A percentile compares a stretch with the other conserved stretches of the same genome.
Evolutionary conservation across 2,888 invertebrate genomes (phyloP).

Genomic region (Ichneumoninae sp.): DNA sequence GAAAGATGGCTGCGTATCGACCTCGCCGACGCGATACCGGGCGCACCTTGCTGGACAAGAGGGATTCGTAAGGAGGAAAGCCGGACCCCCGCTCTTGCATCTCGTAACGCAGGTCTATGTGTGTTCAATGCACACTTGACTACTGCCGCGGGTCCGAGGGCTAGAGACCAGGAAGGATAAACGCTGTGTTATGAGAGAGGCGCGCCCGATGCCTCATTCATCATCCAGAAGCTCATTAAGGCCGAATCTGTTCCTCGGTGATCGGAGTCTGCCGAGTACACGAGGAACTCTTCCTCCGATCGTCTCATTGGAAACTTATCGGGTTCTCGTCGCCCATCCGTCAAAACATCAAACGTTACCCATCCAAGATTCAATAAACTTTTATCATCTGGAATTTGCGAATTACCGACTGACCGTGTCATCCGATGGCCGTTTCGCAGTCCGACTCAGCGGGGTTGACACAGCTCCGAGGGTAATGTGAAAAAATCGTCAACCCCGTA

Average conservation of each 20-base stretch:
- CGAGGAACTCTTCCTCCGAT: constrained; percentile 69
- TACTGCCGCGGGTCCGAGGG: constrained; percentile 40
- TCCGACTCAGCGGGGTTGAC: constrained; percentile 27
- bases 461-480: constrained; percentile 14
- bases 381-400: background rate
- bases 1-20: constrained; percentile 67
- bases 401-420: constrained; percentile 28
- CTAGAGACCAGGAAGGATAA: constrained; percentile 72
- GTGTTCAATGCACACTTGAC: constrained; percentile 71
- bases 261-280: constrained; percentile 79
- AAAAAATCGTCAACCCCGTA: constrained; percentile 58
- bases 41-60: constrained; percentile 58
- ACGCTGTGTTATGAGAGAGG: constrained; percentile 80
- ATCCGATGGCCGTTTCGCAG: constrained; percentile 9
- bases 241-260: constrained; percentile 84
- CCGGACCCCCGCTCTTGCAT: constrained; percentile 35
- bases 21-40: constrained; percentile 56
- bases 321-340: constrained; percentile 34
- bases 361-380: background rate
- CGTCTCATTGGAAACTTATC: constrained; percentile 49
- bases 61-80: constrained; percentile 34
- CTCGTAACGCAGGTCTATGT: constrained; percentile 36
- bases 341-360: background rate
- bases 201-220: constrained; percentile 85
- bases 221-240: constrained; percentile 85